Evolutionary conservation across 2,888 invertebrate genomes (phyloP), one percentile per base, ranked within the genome.

Genomic region (Vanessa cardui): DNA sequence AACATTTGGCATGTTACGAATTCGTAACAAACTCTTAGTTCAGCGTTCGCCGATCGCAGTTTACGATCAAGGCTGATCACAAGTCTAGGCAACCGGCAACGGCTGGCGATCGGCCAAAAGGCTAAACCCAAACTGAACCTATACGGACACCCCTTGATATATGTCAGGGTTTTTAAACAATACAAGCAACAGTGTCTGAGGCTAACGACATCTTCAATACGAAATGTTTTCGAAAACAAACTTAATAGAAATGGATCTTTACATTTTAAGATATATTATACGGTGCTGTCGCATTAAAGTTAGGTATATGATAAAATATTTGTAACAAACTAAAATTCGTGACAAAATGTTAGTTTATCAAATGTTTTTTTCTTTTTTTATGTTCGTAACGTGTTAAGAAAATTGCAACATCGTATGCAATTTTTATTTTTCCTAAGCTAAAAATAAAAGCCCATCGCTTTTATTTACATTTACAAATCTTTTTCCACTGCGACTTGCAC

Each of bases 41-140:
- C 67, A 64, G 54, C 45, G 64, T 50, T 60, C 49, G 21, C 39
- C 62, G 56, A 66, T 68, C 52, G 59, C 39, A 47, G 45, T 65
- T 70, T 68, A 69, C 64, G 66, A 73, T 72, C 71, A 72, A 73
- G 73, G 73, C 70, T 59, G 70, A 72, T 63, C 45, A 18, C 50
- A 54, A 69, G 66, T 45, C 66, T 66, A 64, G 63, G 63, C 66
- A 69, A 50, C 64, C 63, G 62, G 52, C 61, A 54, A 52, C 50
- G 61, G 58, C 66, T 73, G 73, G 73, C 73, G 66, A 62, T n/a
- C 49, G 20, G 71, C 73, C 73, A 73, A 69, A 62, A 52, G 66
- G 54, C 61, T 66, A 62, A 39, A 62, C 52, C 54, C 63, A 63
- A 62, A 47, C 59, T 62, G 8, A 39, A 60, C 47, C 67, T 54